A percentile compares a stretch with the other conserved stretches of the same genome.
phyloP scores from a whole-genome alignment of 2,113 vertebrate species.

The Andinoacara biseriatus region DNA sequence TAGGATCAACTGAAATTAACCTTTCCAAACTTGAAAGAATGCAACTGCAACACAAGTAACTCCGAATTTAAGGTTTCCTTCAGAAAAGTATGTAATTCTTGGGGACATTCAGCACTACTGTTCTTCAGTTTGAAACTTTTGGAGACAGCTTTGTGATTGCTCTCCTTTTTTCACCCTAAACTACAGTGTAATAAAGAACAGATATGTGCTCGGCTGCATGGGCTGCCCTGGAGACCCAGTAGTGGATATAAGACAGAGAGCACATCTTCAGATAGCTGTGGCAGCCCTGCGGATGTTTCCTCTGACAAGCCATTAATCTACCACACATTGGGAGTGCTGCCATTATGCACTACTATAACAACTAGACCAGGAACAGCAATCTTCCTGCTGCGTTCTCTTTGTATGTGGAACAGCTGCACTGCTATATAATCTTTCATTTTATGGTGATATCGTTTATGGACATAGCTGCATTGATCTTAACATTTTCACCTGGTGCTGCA shows the following conservation, averaged over 20 bases:
- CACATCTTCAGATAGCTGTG: slow-evolving; percentile 48
- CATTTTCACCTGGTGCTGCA: not conserved
- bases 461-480: not conserved
- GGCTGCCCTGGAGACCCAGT: slow-evolving; percentile 26
- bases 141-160: slow-evolving; percentile 8
- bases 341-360: slow-evolving; percentile 34
- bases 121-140: slow-evolving; percentile 12
- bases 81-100: not conserved
- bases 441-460: slow-evolving; percentile 1
- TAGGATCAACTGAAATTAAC: slow-evolving; percentile 63
- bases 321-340: slow-evolving; percentile 36
- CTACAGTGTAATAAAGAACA: slow-evolving; percentile 24
- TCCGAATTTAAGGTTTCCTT: not conserved
- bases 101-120: slow-evolving; percentile 8
- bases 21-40: slow-evolving; percentile 30
- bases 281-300: slow-evolving; percentile 59
- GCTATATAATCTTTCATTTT: slow-evolving; percentile 41
- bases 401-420: not conserved
- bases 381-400: slow-evolving; percentile 24
- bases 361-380: slow-evolving; percentile 21
- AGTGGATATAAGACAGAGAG: slow-evolving; percentile 41
- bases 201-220: not conserved
- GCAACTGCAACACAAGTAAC: slow-evolving; percentile 8
- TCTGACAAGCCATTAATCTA: slow-evolving; percentile 72
- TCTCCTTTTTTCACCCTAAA: not conserved